Conservation (phyloP, 2,797 vertebrate genomes). For the Acrossocheilus fasciatus region DNA sequence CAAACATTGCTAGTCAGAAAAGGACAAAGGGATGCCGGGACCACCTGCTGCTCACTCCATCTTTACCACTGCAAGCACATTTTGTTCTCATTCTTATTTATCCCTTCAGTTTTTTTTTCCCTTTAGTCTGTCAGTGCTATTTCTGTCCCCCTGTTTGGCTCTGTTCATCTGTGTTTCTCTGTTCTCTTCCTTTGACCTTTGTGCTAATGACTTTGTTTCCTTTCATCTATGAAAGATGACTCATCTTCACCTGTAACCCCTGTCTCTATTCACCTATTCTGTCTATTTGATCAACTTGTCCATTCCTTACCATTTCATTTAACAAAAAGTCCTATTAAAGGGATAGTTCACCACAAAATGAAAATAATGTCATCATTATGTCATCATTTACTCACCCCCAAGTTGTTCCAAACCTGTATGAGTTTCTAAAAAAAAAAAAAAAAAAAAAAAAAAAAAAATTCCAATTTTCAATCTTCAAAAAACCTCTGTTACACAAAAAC, state of each 20-base stretch:
- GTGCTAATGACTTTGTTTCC: slow-evolving; percentile 34
- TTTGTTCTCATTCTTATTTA: slow-evolving; percentile 5
- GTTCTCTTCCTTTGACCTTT: slow-evolving; percentile 38
- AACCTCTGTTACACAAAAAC: neutral
- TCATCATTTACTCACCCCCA: neutral
- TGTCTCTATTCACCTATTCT: slow-evolving; percentile 9
- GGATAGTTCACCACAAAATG: neutral
- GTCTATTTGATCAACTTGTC: slow-evolving; percentile 9
- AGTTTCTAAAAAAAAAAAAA: neutral
- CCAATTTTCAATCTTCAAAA: neutral
- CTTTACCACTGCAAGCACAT: slow-evolving; percentile 19
- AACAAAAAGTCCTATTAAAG: neutral
- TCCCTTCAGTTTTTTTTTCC: neutral
- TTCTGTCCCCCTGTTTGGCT: slow-evolving; percentile 5
- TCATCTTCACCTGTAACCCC: slow-evolving; percentile 33
- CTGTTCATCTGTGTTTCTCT: slow-evolving; percentile 1
- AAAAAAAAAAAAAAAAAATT: neutral
- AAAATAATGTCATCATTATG: neutral
- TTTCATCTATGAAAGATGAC: slow-evolving; percentile 45
- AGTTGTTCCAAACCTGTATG: neutral
- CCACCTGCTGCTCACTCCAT: slow-evolving; percentile 4
- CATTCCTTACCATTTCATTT: slow-evolving; percentile 12
- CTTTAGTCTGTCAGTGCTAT: slow-evolving; percentile 2
- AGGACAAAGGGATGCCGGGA: neutral
- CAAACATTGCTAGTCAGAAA: slow-evolving; percentile 25